Percentiles rank a stretch among this genome's conserved stretches.
Evolutionary conservation across 37 sponge, comb jelly and placozoan species (phyloP).

Genomic region (Cliona cf. orientalis): DNA sequence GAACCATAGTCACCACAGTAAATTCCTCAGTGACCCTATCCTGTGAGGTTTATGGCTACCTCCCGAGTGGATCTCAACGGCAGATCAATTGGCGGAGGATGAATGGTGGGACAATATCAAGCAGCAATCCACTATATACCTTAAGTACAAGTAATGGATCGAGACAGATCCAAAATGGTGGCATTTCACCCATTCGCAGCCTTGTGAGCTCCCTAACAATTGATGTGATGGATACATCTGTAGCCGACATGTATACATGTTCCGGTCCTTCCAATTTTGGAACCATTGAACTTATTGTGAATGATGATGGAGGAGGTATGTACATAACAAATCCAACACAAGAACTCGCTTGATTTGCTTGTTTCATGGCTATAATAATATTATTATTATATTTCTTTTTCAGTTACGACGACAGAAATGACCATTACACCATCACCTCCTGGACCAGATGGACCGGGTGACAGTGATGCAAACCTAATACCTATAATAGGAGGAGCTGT

Average conservation of each 20-base stretch:
- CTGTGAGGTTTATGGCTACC: constrained; percentile 45
- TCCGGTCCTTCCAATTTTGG: not conserved
- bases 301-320: too few relatives aligned
- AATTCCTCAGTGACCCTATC: not conserved
- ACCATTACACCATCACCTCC: constrained; percentile 5
- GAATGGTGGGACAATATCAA: not conserved
- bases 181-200: not conserved
- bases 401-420: not conserved
- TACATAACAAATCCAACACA: too few relatives aligned
- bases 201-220: constrained; percentile 2
- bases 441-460: not conserved
- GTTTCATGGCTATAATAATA: not conserved
- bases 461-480: not conserved
- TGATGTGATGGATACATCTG: not conserved
- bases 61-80: not conserved
- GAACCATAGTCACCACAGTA: not conserved
- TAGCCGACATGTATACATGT: constrained; percentile 13
- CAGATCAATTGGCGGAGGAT: constrained; percentile 2
- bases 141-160: constrained; percentile 1
- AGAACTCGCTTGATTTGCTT: too few relatives aligned
- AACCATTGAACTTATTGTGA: not conserved
- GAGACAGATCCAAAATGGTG: constrained; percentile 34
- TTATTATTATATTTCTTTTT: not conserved
- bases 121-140: not conserved
- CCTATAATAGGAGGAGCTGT: constrained; percentile 6